Evolutionary conservation across 2,888 invertebrate species (phyloP).

Genomic region (Cynaeus angustus): DNA sequence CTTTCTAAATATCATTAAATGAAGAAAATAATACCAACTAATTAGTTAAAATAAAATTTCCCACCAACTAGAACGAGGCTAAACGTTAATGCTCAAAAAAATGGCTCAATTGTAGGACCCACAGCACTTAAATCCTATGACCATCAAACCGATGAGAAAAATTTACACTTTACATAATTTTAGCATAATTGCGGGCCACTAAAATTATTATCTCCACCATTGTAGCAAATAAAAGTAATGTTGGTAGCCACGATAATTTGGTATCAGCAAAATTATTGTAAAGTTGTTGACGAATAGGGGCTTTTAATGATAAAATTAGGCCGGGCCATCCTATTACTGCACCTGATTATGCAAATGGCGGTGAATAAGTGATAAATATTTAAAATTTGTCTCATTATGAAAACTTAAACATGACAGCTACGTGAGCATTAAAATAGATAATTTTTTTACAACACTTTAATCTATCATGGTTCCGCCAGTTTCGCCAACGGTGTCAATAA

Average conservation of each 20-base stretch:
- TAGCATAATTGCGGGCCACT: conserved; percentile 8
- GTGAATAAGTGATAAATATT: conserved; percentile 29
- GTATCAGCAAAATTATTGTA: conserved; percentile 14
- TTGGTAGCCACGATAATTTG: not conserved
- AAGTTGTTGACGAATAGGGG: conserved; percentile 25
- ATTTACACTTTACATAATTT: conserved; percentile 2
- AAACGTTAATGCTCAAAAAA: too few species aligned
- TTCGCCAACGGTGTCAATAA: conserved; percentile 20
- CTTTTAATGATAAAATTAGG: conserved; percentile 35
- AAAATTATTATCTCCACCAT: conserved; percentile 15
- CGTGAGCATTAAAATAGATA: conserved; percentile 32
- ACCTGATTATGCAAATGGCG: conserved; percentile 30
- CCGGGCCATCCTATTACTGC: conserved; percentile 8
- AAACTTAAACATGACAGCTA: conserved; percentile 19
- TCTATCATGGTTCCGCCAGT: conserved; percentile 8
- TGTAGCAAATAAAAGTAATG: conserved; percentile 1
- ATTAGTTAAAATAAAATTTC: too few species aligned
- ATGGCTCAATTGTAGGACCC: not conserved
- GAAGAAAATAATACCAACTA: too few species aligned
- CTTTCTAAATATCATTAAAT: too few species aligned
- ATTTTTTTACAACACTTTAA: conserved; percentile 24
- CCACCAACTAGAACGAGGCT: not conserved
- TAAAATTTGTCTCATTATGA: conserved; percentile 26
- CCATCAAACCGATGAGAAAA: not conserved
- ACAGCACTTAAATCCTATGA: too few species aligned